phyloP scores from a whole-genome alignment of 2,113 vertebrate species.

The Syrmaticus mikado region DNA sequence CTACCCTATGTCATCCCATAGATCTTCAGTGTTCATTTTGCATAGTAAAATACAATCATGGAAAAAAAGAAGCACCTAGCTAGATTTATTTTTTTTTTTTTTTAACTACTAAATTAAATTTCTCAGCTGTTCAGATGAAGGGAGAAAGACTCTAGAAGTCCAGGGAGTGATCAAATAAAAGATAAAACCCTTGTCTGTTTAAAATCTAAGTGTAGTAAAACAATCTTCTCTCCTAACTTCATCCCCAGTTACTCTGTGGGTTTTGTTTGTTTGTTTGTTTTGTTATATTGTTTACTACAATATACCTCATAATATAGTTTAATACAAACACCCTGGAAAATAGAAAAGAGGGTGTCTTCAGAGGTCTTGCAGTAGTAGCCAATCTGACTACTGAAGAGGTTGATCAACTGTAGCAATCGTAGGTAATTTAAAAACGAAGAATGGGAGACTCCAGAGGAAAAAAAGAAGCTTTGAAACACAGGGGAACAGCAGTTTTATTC shows the following conservation, averaged over 20 bases:
- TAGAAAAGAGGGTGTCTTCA: conserved; percentile 11
- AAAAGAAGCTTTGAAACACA: neutral
- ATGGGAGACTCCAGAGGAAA: neutral
- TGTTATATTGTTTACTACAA: conserved; percentile 26
- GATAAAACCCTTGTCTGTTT: neutral
- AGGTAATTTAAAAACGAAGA: conserved; percentile 8
- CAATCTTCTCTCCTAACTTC: neutral
- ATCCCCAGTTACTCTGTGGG: neutral
- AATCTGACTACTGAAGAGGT: neutral
- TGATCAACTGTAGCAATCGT: neutral
- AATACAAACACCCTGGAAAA: neutral
- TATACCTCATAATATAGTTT: conserved; percentile 17
- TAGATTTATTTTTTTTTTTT: neutral
- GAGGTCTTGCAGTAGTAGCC: neutral
- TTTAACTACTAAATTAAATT: conserved; percentile 14
- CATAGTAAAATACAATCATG: conserved; percentile 16
- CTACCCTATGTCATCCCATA: neutral
- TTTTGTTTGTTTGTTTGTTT: neutral
- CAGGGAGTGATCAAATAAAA: neutral
- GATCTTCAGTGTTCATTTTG: conserved; percentile 22
- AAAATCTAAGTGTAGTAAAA: conserved; percentile 25
- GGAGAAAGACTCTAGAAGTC: neutral
- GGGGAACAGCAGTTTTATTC: neutral
- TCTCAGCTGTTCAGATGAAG: conserved; percentile 9
- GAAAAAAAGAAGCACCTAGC: conserved; percentile 9